Percentiles rank a stretch among this genome's conserved stretches.
Evolutionary conservation across 35 echinoderm and acorn worm species (phyloP).

Genomic region (Anneissia japonica): DNA sequence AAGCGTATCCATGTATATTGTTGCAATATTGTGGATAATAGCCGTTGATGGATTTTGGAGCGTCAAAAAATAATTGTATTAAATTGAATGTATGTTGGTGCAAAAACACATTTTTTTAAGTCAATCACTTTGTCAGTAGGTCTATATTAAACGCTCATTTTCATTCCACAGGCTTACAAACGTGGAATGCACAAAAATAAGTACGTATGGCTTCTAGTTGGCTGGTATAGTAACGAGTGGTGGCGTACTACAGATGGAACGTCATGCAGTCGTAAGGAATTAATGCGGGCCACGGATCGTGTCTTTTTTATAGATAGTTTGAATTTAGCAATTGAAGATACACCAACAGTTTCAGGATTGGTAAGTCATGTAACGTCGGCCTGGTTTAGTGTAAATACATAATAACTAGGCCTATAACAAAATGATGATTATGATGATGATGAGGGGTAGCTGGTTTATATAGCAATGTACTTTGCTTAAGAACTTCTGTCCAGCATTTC

Average conservation of each 20-base stretch:
- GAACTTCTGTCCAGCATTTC: conserved; percentile 48
- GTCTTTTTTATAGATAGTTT: not conserved
- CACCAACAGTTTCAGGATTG: not conserved
- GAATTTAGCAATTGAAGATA: not conserved
- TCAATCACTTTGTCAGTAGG: not conserved
- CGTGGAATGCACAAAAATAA: conserved; percentile 68
- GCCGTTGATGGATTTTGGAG: too few relatives aligned
- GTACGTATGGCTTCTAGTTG: conserved; percentile 81
- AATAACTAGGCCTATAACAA: too few relatives aligned
- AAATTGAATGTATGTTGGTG: too few relatives aligned
- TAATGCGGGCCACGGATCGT: not conserved
- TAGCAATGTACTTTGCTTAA: conserved; percentile 44
- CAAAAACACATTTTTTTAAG: too few relatives aligned
- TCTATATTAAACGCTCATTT: not conserved
- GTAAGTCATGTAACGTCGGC: not conserved
- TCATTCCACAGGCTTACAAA: conserved; percentile 63
- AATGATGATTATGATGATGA: not conserved
- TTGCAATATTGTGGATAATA: too few relatives aligned
- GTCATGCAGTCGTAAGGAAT: not conserved
- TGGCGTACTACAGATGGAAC: not conserved
- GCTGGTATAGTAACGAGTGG: conserved; percentile 52
- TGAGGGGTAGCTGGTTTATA: conserved; percentile 52
- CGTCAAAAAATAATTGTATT: too few relatives aligned
- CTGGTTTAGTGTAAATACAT: too few relatives aligned
- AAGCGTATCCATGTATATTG: too few relatives aligned